Conservation (phyloP, 2,113 vertebrate genomes). For the Picathartes gymnocephalus region DNA sequence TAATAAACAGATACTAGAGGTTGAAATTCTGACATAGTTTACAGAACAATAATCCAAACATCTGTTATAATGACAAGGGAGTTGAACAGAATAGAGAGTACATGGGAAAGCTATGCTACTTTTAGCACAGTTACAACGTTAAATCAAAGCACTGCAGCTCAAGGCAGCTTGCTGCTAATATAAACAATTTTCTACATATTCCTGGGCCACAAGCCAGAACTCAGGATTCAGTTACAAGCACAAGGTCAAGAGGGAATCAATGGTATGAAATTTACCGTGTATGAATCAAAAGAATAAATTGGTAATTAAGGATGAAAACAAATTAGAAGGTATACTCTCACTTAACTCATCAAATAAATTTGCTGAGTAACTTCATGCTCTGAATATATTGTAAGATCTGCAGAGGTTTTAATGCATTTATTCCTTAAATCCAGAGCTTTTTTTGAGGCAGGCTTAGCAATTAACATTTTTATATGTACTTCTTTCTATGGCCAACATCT, state of each 20-base stretch:
- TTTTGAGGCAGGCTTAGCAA: slow-evolving; percentile 41
- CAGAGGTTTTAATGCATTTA: slow-evolving; percentile 63
- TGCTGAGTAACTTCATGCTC: slow-evolving; percentile 55
- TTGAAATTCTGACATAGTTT: slow-evolving; percentile 93
- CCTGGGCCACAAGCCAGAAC: slow-evolving; percentile 81
- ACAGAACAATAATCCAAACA: slow-evolving; percentile 96
- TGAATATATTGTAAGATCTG: slow-evolving; percentile 56
- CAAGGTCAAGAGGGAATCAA: slow-evolving; percentile 88
- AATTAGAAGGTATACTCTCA: slow-evolving; percentile 75
- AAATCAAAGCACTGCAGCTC: slow-evolving; percentile 84
- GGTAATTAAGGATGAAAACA: slow-evolving; percentile 82
- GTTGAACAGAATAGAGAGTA: slow-evolving; percentile 84
- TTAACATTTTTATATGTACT: slow-evolving; percentile 42
- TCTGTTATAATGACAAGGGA: slow-evolving; percentile 95
- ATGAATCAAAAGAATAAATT: slow-evolving; percentile 88
- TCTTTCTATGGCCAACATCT: slow-evolving; percentile 52
- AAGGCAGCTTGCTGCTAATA: slow-evolving; percentile 86
- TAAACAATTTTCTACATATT: slow-evolving; percentile 90
- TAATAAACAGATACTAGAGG: slow-evolving; percentile 91
- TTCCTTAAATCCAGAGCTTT: slow-evolving; percentile 51
- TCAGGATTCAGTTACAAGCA: slow-evolving; percentile 78
- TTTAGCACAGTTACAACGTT: slow-evolving; percentile 82
- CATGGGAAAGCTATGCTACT: slow-evolving; percentile 89
- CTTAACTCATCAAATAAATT: slow-evolving; percentile 79
- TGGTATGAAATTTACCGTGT: slow-evolving; percentile 80